Conservation (phyloP, 2,113 vertebrate genomes). For the Rhinichthys klamathensis region DNA sequence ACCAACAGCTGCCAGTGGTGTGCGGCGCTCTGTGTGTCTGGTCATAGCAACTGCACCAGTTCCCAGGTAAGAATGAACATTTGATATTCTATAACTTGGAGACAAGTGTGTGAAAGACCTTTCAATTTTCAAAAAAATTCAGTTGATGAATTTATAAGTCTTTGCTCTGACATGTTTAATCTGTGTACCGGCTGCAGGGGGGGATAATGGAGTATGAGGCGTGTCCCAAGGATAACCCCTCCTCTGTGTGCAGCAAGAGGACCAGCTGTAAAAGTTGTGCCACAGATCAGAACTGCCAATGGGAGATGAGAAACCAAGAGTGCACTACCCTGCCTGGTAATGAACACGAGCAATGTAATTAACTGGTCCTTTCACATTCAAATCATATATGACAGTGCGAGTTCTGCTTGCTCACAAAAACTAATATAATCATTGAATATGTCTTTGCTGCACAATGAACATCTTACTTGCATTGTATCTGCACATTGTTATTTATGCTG, state of each 20-base stretch:
- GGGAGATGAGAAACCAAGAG: conserved; percentile 94
- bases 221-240: conserved; percentile 92
- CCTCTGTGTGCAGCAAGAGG: conserved; percentile 93
- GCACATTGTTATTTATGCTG: too few relatives aligned
- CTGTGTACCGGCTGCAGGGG: conserved; percentile 71
- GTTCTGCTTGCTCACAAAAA: too few relatives aligned
- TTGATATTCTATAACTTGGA: background rate
- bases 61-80: conserved; percentile 76
- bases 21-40: conserved; percentile 82
- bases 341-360: background rate
- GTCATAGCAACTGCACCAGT: conserved; percentile 89
- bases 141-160: background rate
- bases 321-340: conserved; percentile 92
- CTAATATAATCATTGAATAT: too few relatives aligned
- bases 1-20: conserved; percentile 97
- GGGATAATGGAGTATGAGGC: conserved; percentile 77
- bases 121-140: background rate
- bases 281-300: conserved; percentile 96
- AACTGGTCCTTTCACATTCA: background rate
- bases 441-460: too few relatives aligned
- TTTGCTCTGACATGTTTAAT: background rate
- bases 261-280: conserved; percentile 98
- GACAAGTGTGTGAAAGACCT: background rate
- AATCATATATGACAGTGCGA: background rate
- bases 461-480: too few relatives aligned